Evolutionary conservation across 2,888 invertebrate species (phyloP).

Genomic region (Drosophila nr. perissopoda): DNA sequence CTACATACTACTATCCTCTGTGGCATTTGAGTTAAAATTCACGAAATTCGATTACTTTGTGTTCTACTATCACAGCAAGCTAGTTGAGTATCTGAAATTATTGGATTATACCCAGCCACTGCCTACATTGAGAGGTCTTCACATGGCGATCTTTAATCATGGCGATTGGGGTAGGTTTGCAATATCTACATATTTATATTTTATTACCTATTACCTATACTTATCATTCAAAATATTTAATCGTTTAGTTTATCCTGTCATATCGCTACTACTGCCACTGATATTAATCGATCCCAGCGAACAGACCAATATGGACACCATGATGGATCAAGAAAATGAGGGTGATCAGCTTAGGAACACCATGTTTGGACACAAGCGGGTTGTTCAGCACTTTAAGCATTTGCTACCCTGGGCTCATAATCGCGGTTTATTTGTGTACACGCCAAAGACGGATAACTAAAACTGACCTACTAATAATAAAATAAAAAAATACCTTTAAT

Average conservation of each 20-base stretch:
- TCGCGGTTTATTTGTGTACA: conserved; percentile 71
- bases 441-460: neutral
- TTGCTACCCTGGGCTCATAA: conserved; percentile 79
- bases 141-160: conserved; percentile 65
- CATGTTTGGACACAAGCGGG: conserved; percentile 55
- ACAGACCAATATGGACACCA: conserved; percentile 67
- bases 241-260: conserved; percentile 60
- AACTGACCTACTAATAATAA: neutral
- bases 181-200: neutral
- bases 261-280: conserved; percentile 59
- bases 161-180: conserved; percentile 72
- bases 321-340: conserved; percentile 53
- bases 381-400: conserved; percentile 65
- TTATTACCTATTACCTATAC: neutral
- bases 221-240: neutral
- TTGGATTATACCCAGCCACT: conserved; percentile 68
- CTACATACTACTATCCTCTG: conserved; percentile 79
- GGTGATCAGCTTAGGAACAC: conserved; percentile 57
- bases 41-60: conserved; percentile 80
- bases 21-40: conserved; percentile 69
- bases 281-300: conserved; percentile 73
- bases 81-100: conserved; percentile 67
- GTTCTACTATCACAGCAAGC: conserved; percentile 71
- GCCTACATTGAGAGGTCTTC: conserved; percentile 74
- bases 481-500: neutral